phyloP scores from a whole-genome alignment of 2,888 invertebrate species.

The Epiblema foenella region DNA sequence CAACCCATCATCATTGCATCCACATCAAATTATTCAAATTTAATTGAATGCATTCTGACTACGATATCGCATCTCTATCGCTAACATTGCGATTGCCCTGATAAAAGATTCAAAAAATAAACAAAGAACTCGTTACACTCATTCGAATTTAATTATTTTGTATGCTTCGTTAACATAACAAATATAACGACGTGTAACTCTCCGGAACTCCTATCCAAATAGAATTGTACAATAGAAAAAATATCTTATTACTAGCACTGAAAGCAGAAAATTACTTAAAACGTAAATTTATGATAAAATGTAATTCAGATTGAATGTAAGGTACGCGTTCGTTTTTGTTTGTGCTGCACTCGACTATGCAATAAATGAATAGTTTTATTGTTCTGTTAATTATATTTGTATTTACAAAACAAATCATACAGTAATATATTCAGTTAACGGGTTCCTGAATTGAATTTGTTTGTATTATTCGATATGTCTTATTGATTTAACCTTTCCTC shows the following conservation, averaged over 20 bases:
- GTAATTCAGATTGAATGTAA: background rate
- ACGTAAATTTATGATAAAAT: background rate
- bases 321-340: slow-evolving; percentile 6
- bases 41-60: slow-evolving; percentile 9
- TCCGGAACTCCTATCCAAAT: background rate
- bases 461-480: background rate
- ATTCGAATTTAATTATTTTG: slow-evolving; percentile 52
- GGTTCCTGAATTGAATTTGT: background rate
- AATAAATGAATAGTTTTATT: slow-evolving; percentile 16
- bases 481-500: background rate
- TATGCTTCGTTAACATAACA: slow-evolving; percentile 52
- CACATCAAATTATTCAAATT: slow-evolving; percentile 18
- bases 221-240: background rate
- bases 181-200: slow-evolving; percentile 16
- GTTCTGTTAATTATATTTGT: slow-evolving; percentile 22
- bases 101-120: slow-evolving; percentile 45
- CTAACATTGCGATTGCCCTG: background rate
- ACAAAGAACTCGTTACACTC: slow-evolving; percentile 46
- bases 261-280: background rate
- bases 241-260: background rate
- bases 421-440: background rate
- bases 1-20: background rate
- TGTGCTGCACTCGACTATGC: slow-evolving; percentile 17
- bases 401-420: slow-evolving; percentile 4
- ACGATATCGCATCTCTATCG: background rate